Percentiles rank a stretch among this genome's conserved stretches.
These are phyloP conservation scores for Rhadinocentrus ornatus DNA, from an alignment of 2,797 vertebrate species.

Conservation along the genomic window DNA sequence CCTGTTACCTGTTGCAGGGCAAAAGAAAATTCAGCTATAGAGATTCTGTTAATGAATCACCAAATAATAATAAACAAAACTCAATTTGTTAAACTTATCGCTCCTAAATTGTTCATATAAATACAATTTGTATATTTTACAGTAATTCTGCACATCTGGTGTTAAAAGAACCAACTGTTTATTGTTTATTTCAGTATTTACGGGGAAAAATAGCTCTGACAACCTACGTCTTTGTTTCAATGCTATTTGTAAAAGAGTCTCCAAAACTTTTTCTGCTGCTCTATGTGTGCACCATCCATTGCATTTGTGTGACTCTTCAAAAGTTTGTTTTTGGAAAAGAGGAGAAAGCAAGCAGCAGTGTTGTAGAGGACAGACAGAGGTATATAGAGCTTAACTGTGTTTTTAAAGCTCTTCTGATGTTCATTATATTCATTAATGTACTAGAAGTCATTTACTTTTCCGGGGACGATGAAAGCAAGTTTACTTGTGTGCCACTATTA, in stretches of 20 bases:
- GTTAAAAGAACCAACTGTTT: not conserved
- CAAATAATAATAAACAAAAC: too few species aligned
- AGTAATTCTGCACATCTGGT: not conserved
- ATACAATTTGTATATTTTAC: not conserved
- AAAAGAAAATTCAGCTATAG: too few species aligned
- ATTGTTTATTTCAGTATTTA: not conserved
- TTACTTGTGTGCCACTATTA: not conserved
- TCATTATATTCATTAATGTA: not conserved
- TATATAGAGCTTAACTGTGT: not conserved
- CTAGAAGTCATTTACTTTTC: not conserved
- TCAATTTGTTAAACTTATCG: too few species aligned
- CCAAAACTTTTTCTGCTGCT: too few species aligned
- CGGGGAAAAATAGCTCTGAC: not conserved
- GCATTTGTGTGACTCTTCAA: not conserved
- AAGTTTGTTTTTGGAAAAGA: not conserved
- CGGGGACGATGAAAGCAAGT: not conserved
- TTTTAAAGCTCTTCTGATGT: not conserved
- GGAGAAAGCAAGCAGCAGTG: too few species aligned
- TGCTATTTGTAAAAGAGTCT: not conserved
- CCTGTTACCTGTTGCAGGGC: not conserved
- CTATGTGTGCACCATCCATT: too few species aligned
- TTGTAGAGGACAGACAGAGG: too few species aligned
- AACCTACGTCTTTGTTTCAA: not conserved
- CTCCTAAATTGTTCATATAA: too few species aligned
- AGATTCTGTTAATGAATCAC: too few species aligned